These are phyloP conservation scores for Drosophila neotestacea DNA, from an alignment of 2,888 invertebrate species.

Conservation along the genomic window DNA sequence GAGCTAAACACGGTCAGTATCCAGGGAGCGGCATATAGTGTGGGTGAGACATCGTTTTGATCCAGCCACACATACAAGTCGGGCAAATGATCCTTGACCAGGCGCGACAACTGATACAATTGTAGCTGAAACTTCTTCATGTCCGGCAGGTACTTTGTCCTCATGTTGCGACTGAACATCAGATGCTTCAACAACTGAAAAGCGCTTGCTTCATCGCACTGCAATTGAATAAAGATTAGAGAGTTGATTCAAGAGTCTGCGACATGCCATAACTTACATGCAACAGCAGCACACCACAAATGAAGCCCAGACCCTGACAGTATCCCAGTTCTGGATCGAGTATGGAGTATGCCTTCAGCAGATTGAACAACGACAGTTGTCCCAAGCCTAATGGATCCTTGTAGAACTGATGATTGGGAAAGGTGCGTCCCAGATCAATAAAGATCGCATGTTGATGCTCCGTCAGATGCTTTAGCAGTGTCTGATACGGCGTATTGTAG, in stretches of 20 bases:
- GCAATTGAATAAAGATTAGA: constrained; percentile 25
- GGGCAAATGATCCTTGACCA: constrained; percentile 94
- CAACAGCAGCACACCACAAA: constrained; percentile 95
- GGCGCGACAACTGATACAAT: constrained; percentile 96
- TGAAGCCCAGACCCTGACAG: constrained; percentile 98
- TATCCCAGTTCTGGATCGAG: constrained; percentile 97
- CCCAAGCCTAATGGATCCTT: constrained; percentile 96
- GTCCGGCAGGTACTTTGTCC: constrained; percentile 96
- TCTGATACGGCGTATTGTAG: constrained; percentile 92
- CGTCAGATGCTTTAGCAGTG: constrained; percentile 93
- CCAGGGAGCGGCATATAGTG: constrained; percentile 98
- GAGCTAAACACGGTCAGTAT: constrained; percentile 97
- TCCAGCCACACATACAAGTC: constrained; percentile 95
- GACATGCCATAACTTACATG: constrained; percentile 90
- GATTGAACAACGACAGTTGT: constrained; percentile 96
- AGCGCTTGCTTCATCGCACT: constrained; percentile 97
- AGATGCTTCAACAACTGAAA: constrained; percentile 94
- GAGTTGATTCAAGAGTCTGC: background rate
- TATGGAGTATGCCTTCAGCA: constrained; percentile 97
- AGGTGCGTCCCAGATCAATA: constrained; percentile 95
- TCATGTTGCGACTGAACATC: constrained; percentile 95
- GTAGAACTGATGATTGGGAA: constrained; percentile 97
- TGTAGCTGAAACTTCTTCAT: constrained; percentile 96
- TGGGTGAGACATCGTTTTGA: constrained; percentile 95
- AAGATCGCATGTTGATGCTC: constrained; percentile 98